Conservation (phyloP, 1,140 invertebrate genomes). For the Zaprionus inermis region DNA sequence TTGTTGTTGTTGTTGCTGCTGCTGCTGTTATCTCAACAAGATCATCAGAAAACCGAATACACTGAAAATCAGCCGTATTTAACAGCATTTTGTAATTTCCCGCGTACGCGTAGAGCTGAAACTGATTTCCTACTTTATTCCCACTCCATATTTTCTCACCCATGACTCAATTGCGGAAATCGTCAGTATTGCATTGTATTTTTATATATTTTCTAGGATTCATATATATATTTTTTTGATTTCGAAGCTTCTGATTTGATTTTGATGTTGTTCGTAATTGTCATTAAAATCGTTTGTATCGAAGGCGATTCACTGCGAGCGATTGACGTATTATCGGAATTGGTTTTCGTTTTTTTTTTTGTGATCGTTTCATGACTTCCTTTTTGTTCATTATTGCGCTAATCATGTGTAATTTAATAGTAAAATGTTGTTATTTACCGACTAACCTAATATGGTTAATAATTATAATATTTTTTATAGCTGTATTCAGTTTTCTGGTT, state of each 20-base stretch:
- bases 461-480: slow-evolving; percentile 6
- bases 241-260: slow-evolving; percentile 21
- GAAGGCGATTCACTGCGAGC: slow-evolving; percentile 5
- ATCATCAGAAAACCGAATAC: slow-evolving; percentile 46
- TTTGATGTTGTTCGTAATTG: slow-evolving; percentile 23
- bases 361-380: slow-evolving; percentile 37
- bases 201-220: background rate
- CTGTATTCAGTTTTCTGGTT: background rate
- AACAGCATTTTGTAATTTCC: slow-evolving; percentile 42
- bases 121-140: background rate
- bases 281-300: slow-evolving; percentile 21
- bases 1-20: slow-evolving; percentile 30
- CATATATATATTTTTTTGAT: slow-evolving; percentile 7
- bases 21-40: slow-evolving; percentile 53
- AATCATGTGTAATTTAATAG: slow-evolving; percentile 37
- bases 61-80: slow-evolving; percentile 35
- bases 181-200: slow-evolving; percentile 1
- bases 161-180: slow-evolving; percentile 36
- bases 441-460: slow-evolving; percentile 29
- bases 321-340: slow-evolving; percentile 8
- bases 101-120: background rate
- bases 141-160: slow-evolving; percentile 5
- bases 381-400: slow-evolving; percentile 25
- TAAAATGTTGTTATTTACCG: slow-evolving; percentile 22
- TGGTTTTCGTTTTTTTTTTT: slow-evolving; percentile 5